phyloP scores from a whole-genome alignment of 2,113 vertebrate genomes.

The Eptesicus fuscus region DNA sequence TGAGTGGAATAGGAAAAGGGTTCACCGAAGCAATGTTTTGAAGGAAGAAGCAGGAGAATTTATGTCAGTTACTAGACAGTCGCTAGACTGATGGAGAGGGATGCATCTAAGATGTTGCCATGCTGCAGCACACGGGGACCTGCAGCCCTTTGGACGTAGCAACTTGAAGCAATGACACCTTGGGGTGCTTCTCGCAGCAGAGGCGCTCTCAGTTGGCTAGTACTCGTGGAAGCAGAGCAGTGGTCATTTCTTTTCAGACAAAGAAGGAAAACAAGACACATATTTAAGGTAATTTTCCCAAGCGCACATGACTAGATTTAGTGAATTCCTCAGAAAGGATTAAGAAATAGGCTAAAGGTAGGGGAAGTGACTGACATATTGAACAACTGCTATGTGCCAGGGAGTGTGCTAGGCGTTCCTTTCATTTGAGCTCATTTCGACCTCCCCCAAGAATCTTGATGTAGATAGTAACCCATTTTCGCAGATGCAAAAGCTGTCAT shows the following conservation, averaged over 20 bases:
- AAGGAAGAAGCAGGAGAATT: neutral
- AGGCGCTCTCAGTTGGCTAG: neutral
- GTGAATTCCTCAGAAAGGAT: neutral
- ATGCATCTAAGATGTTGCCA: neutral
- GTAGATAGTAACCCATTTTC: neutral
- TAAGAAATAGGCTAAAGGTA: neutral
- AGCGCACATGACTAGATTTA: neutral
- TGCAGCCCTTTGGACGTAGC: neutral
- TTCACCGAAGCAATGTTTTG: neutral
- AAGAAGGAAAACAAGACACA: neutral
- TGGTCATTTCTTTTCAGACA: neutral
- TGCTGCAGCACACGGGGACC: neutral
- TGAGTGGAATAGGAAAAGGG: neutral
- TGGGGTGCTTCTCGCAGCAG: neutral
- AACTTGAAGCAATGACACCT: neutral
- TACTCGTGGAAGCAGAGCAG: neutral
- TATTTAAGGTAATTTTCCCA: neutral
- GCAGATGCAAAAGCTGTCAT: neutral
- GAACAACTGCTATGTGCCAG: neutral
- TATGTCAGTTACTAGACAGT: neutral
- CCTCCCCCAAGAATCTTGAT: neutral
- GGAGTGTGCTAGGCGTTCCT: neutral
- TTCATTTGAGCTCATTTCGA: neutral
- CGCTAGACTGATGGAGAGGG: neutral
- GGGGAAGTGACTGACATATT: neutral